phyloP scores from a whole-genome alignment of 2,797 vertebrate genomes.

The Masticophis lateralis region DNA sequence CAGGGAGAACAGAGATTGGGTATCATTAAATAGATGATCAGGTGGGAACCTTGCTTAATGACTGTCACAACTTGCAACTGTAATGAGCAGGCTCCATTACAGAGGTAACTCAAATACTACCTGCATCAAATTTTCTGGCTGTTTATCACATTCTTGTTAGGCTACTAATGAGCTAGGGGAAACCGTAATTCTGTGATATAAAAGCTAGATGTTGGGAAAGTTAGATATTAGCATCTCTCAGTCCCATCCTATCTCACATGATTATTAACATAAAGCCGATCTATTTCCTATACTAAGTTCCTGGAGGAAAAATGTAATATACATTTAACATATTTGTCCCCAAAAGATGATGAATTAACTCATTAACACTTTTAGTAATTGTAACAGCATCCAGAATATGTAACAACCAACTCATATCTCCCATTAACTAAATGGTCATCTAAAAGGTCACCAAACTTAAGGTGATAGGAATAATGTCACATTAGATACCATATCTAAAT shows the following conservation, averaged over 20 bases:
- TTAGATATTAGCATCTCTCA: neutral
- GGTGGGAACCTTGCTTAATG: neutral
- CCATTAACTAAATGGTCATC: neutral
- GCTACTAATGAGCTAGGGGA: neutral
- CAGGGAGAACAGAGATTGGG: neutral
- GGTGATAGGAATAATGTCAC: neutral
- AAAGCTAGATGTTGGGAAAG: neutral
- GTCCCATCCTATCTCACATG: neutral
- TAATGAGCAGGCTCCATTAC: neutral
- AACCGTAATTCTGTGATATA: neutral
- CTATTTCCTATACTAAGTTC: neutral
- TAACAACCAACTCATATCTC: neutral
- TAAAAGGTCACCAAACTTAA: neutral
- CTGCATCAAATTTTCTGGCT: neutral
- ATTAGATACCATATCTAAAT: neutral
- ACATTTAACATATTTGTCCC: neutral
- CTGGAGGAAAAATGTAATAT: neutral
- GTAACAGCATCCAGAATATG: neutral
- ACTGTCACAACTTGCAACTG: neutral
- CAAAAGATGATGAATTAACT: neutral
- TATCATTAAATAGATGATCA: neutral
- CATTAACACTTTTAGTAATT: neutral
- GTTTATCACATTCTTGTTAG: neutral
- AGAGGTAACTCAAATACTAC: neutral
- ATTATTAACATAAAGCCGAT: neutral